Conservation (phyloP, 2,113 vertebrate genomes). For the Passer domesticus region DNA sequence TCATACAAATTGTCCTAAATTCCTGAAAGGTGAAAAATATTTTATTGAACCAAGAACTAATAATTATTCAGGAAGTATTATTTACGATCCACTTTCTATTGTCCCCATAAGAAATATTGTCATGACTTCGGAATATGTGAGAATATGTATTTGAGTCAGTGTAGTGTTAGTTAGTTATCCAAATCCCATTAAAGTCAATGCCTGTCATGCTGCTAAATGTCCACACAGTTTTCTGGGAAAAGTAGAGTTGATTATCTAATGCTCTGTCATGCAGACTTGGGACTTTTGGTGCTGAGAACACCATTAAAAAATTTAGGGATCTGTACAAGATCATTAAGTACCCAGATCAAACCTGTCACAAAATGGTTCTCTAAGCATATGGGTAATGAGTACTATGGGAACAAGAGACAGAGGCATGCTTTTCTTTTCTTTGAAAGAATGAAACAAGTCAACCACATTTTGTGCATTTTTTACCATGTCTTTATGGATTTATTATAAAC, state of each 20-base stretch:
- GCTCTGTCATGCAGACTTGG: neutral
- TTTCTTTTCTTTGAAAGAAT: neutral
- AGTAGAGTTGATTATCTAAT: neutral
- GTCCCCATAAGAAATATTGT: neutral
- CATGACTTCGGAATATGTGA: neutral
- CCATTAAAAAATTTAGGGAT: neutral
- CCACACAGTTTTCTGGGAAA: neutral
- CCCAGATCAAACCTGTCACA: neutral
- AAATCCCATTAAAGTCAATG: neutral
- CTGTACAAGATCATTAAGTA: neutral
- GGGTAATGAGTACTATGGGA: neutral
- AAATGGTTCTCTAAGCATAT: neutral
- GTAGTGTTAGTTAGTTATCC: neutral
- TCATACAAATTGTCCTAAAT: neutral
- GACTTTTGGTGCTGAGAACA: neutral
- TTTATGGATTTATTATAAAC: neutral
- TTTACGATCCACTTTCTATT: neutral
- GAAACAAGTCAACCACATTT: neutral
- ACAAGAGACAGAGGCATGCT: neutral
- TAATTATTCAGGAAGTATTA: neutral
- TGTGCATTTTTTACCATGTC: neutral
- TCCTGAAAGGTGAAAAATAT: neutral
- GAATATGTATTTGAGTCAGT: neutral
- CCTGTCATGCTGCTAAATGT: neutral
- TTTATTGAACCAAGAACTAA: neutral